Evolutionary conservation across 2,888 invertebrate species (phyloP).

Genomic region (Cataglyphis albicans): DNA sequence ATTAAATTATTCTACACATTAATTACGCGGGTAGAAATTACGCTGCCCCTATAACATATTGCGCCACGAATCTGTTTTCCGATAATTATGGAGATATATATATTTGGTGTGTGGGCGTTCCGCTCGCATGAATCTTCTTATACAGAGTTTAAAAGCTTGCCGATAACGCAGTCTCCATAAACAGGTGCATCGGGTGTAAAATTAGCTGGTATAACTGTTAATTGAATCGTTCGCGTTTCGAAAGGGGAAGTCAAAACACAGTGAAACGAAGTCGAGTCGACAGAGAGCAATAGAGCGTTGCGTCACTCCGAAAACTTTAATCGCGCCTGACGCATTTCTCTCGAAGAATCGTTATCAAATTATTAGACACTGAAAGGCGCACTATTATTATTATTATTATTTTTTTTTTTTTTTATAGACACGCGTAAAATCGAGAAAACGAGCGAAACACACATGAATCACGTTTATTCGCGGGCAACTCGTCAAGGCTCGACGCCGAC

Average conservation of each 20-base stretch:
- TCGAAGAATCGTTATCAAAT: neutral
- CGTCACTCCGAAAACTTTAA: neutral
- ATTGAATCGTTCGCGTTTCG: neutral
- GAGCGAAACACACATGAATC: slow-evolving; percentile 6
- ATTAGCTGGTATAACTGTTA: slow-evolving; percentile 9
- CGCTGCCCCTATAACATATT: slow-evolving; percentile 14
- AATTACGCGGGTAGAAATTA: slow-evolving; percentile 45
- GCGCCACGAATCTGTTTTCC: slow-evolving; percentile 41
- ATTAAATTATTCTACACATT: slow-evolving; percentile 54
- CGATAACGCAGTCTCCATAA: neutral
- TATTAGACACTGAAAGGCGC: neutral
- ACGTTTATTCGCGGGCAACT: slow-evolving; percentile 28
- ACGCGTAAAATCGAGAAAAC: neutral
- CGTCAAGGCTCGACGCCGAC: slow-evolving; percentile 25
- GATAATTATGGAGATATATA: slow-evolving; percentile 39
- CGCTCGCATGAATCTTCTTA: slow-evolving; percentile 47
- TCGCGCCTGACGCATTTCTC: neutral
- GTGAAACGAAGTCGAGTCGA: neutral
- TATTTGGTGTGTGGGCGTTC: slow-evolving; percentile 31
- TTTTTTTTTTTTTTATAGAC: neutral
- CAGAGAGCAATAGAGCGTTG: neutral
- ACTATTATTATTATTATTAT: neutral
- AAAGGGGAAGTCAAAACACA: neutral
- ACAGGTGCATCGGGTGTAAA: slow-evolving; percentile 16
- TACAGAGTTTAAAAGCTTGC: slow-evolving; percentile 34